Percentiles rank a stretch among this genome's conserved stretches.
phyloP scores from a whole-genome alignment of 2,113 vertebrate genomes.

The Myiagra hebetior region DNA sequence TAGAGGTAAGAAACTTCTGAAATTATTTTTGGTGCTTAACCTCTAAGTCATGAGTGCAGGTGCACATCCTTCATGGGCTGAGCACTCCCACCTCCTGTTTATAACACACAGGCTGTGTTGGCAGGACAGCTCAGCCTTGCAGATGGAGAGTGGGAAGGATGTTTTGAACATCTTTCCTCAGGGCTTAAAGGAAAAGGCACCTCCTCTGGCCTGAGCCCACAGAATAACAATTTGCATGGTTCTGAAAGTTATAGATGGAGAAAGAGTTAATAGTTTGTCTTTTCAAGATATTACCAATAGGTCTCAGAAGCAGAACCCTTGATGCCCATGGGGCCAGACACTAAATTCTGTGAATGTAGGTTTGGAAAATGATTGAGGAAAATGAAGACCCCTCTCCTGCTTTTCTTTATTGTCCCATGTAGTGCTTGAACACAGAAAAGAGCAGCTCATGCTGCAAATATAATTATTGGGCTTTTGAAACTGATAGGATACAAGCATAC shows the following conservation, averaged over 20 bases:
- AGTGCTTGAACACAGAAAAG: not conserved
- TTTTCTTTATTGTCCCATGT: not conserved
- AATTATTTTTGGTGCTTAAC: not conserved
- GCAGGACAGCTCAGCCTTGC: not conserved
- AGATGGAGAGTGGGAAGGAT: not conserved
- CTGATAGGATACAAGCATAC: not conserved
- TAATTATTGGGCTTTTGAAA: not conserved
- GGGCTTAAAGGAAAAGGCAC: not conserved
- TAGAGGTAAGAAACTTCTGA: slow-evolving; percentile 80
- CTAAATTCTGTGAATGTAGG: not conserved
- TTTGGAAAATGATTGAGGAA: not conserved
- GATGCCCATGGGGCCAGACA: not conserved
- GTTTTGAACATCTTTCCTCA: not conserved
- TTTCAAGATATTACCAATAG: not conserved
- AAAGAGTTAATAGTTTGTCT: not conserved
- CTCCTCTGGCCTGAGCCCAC: not conserved
- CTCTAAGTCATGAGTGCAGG: not conserved
- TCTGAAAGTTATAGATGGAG: not conserved
- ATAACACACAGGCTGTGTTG: not conserved
- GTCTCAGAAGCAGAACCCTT: not conserved
- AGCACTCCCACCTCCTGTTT: not conserved
- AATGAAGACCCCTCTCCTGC: not conserved
- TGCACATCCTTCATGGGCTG: not conserved
- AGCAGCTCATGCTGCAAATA: not conserved
- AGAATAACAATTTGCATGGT: not conserved